These are phyloP conservation scores for Dicyrtomina minuta DNA, from an alignment of 2,888 invertebrate species.

Conservation along the genomic window DNA sequence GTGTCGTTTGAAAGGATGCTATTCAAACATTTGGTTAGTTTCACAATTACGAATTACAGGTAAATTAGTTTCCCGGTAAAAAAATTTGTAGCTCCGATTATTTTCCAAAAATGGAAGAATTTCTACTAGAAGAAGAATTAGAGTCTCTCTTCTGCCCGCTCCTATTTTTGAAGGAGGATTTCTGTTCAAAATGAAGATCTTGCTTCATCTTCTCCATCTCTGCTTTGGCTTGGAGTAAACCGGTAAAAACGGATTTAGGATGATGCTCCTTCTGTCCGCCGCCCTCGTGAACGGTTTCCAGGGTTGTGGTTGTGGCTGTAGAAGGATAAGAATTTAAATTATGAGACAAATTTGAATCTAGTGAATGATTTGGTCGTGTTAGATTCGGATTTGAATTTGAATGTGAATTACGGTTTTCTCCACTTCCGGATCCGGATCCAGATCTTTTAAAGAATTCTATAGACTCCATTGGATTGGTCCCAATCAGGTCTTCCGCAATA, in stretches of 20 bases:
- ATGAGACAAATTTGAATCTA: background rate
- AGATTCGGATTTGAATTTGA: background rate
- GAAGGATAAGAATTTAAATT: background rate
- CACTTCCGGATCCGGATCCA: background rate
- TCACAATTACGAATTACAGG: too few relatives aligned
- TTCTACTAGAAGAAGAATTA: too few relatives aligned
- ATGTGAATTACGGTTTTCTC: background rate
- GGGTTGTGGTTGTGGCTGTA: constrained; percentile 4
- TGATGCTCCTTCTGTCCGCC: background rate
- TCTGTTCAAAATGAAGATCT: constrained; percentile 3
- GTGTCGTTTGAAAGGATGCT: too few relatives aligned
- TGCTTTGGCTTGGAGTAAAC: constrained; percentile 8
- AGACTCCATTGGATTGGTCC: background rate
- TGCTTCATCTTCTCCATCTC: constrained; percentile 18
- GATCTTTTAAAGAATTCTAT: constrained; percentile 4
- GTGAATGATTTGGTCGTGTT: background rate
- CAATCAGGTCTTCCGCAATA: background rate
- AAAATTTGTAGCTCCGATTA: too few relatives aligned
- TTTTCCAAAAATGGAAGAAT: too few relatives aligned
- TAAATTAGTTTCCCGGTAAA: too few relatives aligned
- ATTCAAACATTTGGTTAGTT: too few relatives aligned
- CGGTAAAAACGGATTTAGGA: constrained; percentile 3
- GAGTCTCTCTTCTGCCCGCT: too few relatives aligned
- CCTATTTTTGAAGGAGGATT: too few relatives aligned
- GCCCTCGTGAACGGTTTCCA: background rate